Evolutionary conservation across 2,113 vertebrate species (phyloP).

Genomic region (Hippopotamus amphibius): DNA sequence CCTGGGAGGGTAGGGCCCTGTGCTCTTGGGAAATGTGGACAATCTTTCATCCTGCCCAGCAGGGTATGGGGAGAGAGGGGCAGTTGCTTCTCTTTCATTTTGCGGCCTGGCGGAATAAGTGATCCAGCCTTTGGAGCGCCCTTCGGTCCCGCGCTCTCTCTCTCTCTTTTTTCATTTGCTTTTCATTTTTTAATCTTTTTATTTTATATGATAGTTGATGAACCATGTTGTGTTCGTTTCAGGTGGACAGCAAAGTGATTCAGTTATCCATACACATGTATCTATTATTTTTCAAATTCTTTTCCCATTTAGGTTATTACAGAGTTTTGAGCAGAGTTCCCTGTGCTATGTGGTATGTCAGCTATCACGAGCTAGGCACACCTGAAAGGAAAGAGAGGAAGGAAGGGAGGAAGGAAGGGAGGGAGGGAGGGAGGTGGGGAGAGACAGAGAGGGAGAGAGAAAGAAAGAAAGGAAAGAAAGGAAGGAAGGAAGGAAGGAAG

Average conservation of each 20-base stretch:
- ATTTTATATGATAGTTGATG: neutral
- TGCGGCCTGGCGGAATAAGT: neutral
- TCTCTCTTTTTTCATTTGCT: neutral
- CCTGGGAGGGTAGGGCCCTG: neutral
- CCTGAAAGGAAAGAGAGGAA: neutral
- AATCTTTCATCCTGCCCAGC: neutral
- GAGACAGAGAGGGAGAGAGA: fast-evolving
- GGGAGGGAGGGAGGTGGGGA: neutral
- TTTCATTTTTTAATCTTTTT: neutral
- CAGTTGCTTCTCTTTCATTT: neutral
- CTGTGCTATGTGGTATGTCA: neutral
- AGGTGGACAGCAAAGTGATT: neutral
- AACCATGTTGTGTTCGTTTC: neutral
- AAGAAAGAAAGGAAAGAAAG: no score
- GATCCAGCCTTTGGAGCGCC: neutral
- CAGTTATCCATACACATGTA: neutral
- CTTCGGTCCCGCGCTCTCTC: neutral
- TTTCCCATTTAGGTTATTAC: neutral
- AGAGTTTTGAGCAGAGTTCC: neutral
- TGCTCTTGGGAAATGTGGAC: neutral
- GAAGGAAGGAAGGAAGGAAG: no score
- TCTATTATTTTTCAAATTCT: neutral
- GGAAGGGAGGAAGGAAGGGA: neutral
- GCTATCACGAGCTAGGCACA: neutral
- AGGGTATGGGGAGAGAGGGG: neutral